phyloP scores from a whole-genome alignment of 2,888 invertebrate species.

The Euzophera pinguis region DNA sequence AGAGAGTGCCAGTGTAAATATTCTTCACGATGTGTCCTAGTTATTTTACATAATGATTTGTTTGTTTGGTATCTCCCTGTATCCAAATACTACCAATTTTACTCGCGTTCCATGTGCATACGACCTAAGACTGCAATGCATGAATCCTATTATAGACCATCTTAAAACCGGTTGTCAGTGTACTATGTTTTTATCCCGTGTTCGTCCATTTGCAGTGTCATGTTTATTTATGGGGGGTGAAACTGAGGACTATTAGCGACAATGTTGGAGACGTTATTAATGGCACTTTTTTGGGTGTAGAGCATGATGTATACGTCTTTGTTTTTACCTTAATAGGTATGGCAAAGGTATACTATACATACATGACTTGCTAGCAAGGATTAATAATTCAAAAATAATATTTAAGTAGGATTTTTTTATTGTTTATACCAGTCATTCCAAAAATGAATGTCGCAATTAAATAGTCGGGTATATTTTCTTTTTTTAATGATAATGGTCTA shows the following conservation, averaged over 20 bases:
- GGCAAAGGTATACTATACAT: not conserved
- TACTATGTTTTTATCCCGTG: conserved; percentile 7
- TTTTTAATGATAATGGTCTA: no score
- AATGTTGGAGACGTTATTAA: conserved; percentile 6
- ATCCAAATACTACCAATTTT: not conserved
- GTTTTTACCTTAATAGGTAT: not conserved
- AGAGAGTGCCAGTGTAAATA: no score
- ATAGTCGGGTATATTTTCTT: no score
- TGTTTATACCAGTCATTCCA: no score
- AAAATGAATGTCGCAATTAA: no score
- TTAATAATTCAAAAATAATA: no score
- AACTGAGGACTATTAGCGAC: conserved; percentile 5
- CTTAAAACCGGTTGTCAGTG: not conserved
- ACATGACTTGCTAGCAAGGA: no score
- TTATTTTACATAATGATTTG: no score
- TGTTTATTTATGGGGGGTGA: conserved; percentile 11
- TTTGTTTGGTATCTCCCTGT: no score
- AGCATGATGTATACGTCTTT: not conserved
- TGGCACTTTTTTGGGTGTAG: not conserved
- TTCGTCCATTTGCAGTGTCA: conserved; percentile 6
- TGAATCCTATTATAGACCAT: not conserved
- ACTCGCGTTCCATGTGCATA: not conserved
- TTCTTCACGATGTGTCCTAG: no score
- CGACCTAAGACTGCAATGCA: not conserved
- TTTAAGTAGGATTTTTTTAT: no score